Percentiles rank a stretch among this genome's conserved stretches.
These are phyloP conservation scores for Dolichallabes microphthalmus DNA, from an alignment of 2,113 vertebrate species.

Conservation along the genomic window DNA sequence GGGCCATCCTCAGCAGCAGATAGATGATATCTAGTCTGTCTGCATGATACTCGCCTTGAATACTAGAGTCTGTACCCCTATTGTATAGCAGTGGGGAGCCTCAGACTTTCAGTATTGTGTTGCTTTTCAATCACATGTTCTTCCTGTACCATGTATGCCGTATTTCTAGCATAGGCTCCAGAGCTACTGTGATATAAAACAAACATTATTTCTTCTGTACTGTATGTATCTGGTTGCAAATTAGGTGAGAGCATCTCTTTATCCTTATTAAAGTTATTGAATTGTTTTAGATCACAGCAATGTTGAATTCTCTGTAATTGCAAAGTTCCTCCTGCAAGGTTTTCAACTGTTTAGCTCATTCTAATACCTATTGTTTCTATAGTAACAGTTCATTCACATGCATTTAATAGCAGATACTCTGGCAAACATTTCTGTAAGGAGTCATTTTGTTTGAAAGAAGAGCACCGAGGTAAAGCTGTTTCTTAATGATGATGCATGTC, in stretches of 20 bases:
- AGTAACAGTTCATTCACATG: neutral
- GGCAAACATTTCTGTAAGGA: neutral
- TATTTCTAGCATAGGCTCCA: neutral
- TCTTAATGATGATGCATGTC: neutral
- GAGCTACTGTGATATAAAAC: neutral
- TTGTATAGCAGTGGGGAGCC: neutral
- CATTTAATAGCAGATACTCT: neutral
- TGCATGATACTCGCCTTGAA: neutral
- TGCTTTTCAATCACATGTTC: neutral
- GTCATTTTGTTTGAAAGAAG: neutral
- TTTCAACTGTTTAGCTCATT: neutral
- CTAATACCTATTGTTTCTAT: constrained; percentile 7
- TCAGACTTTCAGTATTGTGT: neutral
- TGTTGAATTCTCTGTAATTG: neutral
- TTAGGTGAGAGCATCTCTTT: neutral
- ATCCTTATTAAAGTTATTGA: neutral
- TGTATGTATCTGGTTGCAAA: neutral
- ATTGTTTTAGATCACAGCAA: neutral
- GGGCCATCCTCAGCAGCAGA: too few species aligned
- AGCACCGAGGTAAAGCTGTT: neutral
- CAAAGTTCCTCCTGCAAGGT: neutral
- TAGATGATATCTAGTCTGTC: neutral
- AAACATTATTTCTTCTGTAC: neutral
- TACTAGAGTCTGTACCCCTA: neutral
- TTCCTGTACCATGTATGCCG: neutral